Base-by-base conservation (phyloP, 2,888 invertebrate genomes). In the Yponomeuta malinellus region DNA sequence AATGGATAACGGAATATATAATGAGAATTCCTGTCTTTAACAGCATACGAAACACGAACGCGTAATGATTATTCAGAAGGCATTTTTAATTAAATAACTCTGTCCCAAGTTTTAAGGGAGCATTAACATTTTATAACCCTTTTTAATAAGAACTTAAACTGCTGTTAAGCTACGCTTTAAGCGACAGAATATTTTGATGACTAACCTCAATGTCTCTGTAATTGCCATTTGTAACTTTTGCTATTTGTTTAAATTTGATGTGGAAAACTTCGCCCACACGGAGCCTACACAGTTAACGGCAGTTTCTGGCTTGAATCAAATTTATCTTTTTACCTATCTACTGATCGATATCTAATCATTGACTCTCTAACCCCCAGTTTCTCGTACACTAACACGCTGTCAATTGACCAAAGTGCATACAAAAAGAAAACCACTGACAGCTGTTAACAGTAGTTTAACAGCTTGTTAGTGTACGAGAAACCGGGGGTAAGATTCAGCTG, bases 51-150 rank as follows among this genome's bases (percentile, higher is more conserved):
- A 83, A 86, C 81, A 83, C 86, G 82, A 70, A 71, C 74, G 79
- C 82, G 79, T 86, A 85, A 88, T 89, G 83, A 87, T 87, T 90
- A 91, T 91, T 89, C 91, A 84, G 81, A 84, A 81, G 83, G 80
- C 91, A 89, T 90, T 88, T 91, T 91, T 91, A 91, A 91, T 91
- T 91, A 91, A 89, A 86, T 81, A 82, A 83, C 79, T 79, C 79
- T 78, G 80, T 80, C 81, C 52, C 81, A 82, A 86, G 83, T 86
- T 83, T 79, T 78, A 81, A 78, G 78, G 83, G 77, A 77, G 83
- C 87, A 88, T 92, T 87, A 91, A 91, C 52, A 89, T 89, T 92
- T 90, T 86, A 90, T 78, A 91, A 91, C 90, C 90, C 91, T 90
- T 92, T 90, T 92, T 91, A 90, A 88, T 89, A 90, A 87, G 86